A percentile compares a stretch with the other conserved stretches of the same genome.
Evolutionary conservation across 1,140 invertebrate species (phyloP).

Genomic region (Neotoxoptera formosana): DNA sequence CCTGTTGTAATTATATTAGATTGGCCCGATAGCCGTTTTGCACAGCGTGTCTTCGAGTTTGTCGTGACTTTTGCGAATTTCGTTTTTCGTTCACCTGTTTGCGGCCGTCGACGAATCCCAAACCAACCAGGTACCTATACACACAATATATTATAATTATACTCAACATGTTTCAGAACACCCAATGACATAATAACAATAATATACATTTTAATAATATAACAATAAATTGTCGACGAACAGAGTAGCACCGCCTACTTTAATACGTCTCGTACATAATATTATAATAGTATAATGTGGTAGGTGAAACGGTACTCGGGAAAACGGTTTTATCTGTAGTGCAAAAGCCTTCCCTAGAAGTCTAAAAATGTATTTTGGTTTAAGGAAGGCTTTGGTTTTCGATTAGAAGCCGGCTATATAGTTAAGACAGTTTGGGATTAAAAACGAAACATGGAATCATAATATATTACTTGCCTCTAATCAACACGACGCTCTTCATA

Average conservation of each 20-base stretch:
- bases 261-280: background rate
- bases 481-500: background rate
- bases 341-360: background rate
- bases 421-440: background rate
- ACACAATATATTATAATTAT: too few relatives aligned
- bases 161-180: background rate
- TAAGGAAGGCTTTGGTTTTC: constrained; percentile 24
- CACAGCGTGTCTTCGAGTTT: background rate
- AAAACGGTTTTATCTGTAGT: too few relatives aligned
- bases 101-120: background rate
- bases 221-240: background rate
- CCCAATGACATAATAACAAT: background rate
- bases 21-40: background rate
- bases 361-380: constrained; percentile 28
- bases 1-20: background rate
- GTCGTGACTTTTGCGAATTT: background rate
- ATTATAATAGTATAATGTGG: too few relatives aligned
- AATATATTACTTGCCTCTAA: background rate
- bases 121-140: background rate
- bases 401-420: background rate
- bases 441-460: background rate
- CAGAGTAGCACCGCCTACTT: too few relatives aligned
- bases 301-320: background rate
- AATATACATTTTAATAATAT: background rate
- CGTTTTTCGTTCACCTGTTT: background rate